Evolutionary conservation across 2,888 invertebrate genomes (phyloP).

Genomic region (Athalia circularis): DNA sequence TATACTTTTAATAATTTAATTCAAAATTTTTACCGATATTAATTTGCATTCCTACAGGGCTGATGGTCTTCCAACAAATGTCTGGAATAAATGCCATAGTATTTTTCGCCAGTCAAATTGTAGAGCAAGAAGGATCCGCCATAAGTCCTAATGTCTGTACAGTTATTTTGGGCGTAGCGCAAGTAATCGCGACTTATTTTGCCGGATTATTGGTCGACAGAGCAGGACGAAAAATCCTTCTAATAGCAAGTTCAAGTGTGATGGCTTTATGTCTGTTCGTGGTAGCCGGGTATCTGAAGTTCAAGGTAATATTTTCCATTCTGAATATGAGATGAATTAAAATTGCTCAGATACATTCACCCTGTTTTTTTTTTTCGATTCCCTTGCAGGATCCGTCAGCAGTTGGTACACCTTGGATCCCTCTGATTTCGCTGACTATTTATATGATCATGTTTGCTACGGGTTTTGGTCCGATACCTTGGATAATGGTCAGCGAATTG

Average conservation of each 20-base stretch:
- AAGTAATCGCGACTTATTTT: conserved; percentile 77
- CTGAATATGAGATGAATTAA: neutral
- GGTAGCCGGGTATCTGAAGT: conserved; percentile 75
- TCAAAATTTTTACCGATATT: neutral
- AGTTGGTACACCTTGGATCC: conserved; percentile 74
- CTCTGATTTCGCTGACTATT: conserved; percentile 76
- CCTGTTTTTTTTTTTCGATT: neutral
- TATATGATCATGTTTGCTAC: conserved; percentile 80
- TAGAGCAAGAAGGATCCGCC: conserved; percentile 74
- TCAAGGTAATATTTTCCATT: conserved; percentile 53
- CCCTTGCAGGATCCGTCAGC: conserved; percentile 51
- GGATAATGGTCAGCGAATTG: conserved; percentile 83
- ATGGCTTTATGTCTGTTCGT: conserved; percentile 81
- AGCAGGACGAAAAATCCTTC: conserved; percentile 79
- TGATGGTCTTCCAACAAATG: conserved; percentile 82
- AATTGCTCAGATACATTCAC: neutral
- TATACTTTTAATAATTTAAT: neutral
- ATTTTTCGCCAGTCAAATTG: conserved; percentile 78
- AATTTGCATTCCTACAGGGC: conserved; percentile 64
- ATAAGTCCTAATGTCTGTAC: conserved; percentile 73
- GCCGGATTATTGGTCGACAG: conserved; percentile 79
- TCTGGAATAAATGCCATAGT: conserved; percentile 80
- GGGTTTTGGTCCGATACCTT: conserved; percentile 84
- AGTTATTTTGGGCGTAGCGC: conserved; percentile 79
- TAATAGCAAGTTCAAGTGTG: conserved; percentile 82